These are phyloP conservation scores for Nothocercus nigrocapillus DNA, from an alignment of 2,113 vertebrate genomes.

Conservation along the genomic window DNA sequence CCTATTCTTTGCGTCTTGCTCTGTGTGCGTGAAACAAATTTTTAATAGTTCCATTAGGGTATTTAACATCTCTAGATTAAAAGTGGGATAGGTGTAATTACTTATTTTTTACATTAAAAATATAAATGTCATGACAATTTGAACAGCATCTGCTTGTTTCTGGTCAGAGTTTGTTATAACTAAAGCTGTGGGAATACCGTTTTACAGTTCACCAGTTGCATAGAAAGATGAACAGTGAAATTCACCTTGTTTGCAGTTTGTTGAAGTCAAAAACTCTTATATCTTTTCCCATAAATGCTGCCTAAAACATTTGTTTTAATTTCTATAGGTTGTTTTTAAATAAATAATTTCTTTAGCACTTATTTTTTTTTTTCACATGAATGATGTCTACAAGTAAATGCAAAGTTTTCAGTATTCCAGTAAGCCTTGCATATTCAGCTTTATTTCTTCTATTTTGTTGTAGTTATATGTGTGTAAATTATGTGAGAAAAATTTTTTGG, in stretches of 20 bases:
- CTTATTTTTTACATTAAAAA: background rate
- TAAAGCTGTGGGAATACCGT: background rate
- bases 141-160: background rate
- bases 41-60: background rate
- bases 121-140: background rate
- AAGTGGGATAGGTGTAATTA: background rate
- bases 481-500: background rate
- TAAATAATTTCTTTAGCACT: background rate
- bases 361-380: background rate
- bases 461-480: background rate
- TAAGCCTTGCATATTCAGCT: background rate
- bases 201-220: background rate
- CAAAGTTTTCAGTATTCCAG: background rate
- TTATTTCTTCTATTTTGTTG: background rate
- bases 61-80: background rate
- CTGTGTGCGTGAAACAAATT: background rate
- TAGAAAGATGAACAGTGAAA: background rate
- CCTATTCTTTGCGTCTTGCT: background rate
- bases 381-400: background rate
- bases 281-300: background rate
- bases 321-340: background rate
- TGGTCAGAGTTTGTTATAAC: background rate
- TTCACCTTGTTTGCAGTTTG: background rate
- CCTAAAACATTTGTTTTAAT: background rate
- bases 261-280: background rate